These are phyloP conservation scores for Ectemnius lituratus DNA, from an alignment of 2,888 invertebrate species.

Conservation along the genomic window DNA sequence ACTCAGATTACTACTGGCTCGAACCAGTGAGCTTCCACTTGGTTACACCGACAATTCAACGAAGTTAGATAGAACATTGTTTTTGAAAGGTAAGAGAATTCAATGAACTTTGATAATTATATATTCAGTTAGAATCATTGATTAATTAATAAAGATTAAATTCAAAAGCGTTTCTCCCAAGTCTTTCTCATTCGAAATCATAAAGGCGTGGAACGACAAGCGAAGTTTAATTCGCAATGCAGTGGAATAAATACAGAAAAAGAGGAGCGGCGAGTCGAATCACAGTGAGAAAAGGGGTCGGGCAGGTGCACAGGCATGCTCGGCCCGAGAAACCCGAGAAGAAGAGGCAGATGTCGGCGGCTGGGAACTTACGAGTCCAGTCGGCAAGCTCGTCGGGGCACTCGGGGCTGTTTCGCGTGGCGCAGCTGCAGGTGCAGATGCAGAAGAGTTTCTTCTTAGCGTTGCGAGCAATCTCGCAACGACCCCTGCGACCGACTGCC, in stretches of 20 bases:
- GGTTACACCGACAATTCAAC: too few relatives aligned
- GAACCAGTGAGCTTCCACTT: too few relatives aligned
- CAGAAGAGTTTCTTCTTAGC: slow-evolving; percentile 37
- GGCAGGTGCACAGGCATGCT: neutral
- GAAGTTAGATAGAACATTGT: too few relatives aligned
- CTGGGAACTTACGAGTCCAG: slow-evolving; percentile 44
- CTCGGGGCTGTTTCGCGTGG: slow-evolving; percentile 32
- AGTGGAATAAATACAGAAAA: neutral
- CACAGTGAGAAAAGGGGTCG: neutral
- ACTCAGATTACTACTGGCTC: too few relatives aligned
- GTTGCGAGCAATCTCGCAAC: slow-evolving; percentile 34
- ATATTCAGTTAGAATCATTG: too few relatives aligned
- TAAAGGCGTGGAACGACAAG: neutral
- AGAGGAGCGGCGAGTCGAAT: neutral
- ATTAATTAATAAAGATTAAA: too few relatives aligned
- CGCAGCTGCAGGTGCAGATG: slow-evolving; percentile 41
- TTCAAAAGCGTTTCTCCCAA: too few relatives aligned
- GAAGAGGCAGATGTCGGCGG: neutral
- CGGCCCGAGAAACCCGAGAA: neutral
- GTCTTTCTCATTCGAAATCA: neutral
- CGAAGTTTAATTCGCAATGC: neutral
- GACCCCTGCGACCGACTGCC: slow-evolving; percentile 40
- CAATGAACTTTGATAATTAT: too few relatives aligned
- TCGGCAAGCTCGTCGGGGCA: slow-evolving; percentile 22
- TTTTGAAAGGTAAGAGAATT: too few relatives aligned